Conservation (phyloP, 2,113 vertebrate genomes). For the Heterocephalus glaber region DNA sequence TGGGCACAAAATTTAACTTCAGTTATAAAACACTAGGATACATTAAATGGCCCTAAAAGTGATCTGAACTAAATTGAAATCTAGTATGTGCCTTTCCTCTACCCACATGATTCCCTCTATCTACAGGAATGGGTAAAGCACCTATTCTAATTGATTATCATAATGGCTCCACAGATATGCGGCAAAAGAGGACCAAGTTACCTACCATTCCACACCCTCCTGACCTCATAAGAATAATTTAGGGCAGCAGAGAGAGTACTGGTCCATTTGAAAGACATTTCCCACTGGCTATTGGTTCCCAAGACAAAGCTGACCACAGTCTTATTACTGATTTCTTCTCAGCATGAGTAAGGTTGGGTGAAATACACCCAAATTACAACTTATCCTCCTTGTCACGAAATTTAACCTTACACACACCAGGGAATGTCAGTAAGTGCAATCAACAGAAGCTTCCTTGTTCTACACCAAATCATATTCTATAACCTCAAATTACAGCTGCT, state of each 20-base stretch:
- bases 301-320: neutral
- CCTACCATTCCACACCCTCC: neutral
- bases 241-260: neutral
- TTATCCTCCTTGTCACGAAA: neutral
- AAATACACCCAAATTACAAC: neutral
- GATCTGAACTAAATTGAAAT: neutral
- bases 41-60: neutral
- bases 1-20: conserved; percentile 41
- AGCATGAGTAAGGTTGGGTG: neutral
- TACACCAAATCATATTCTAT: neutral
- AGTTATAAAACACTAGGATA: neutral
- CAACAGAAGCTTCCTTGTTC: neutral
- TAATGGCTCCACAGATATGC: neutral
- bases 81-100: neutral
- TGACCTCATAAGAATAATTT: neutral
- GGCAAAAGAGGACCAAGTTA: neutral
- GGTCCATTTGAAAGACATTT: neutral
- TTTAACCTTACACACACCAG: neutral
- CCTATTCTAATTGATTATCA: neutral
- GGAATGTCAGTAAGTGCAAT: neutral
- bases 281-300: neutral
- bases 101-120: neutral
- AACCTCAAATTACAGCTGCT: neutral
- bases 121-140: neutral
- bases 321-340: neutral